Base-by-base conservation (phyloP, 1,140 invertebrate species). In the Calliphora vicina region DNA sequence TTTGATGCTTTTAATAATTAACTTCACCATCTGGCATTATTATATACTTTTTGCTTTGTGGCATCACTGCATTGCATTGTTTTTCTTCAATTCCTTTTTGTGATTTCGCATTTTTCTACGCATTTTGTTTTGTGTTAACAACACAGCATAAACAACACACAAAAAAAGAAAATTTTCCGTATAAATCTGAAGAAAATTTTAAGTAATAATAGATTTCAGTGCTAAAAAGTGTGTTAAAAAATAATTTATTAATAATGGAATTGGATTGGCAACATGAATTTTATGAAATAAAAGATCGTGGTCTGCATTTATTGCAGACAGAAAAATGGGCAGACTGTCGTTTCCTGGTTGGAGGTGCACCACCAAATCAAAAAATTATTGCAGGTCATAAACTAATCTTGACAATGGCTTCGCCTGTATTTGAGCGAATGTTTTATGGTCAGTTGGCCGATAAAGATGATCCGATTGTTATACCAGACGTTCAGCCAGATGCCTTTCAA, bases 401-500 rank as follows among this genome's bases (percentile, higher is more conserved):
- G 67, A 95, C 96, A 0, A 96, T 96, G 95, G 94, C 95, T 0
- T 96, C 95, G 85, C 96, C 96, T 12, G 96, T 96, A 93, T 93
- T 96, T 93, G 92, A 95, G 92, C 85, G 96, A 91, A 96, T 96
- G 97, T 92, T 97, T 91, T 92, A 94, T 93, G 87, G 94, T 87
- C 88, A 94, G 92, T 92, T 94, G 93, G 86, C 95, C 91, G 91
- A 96, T 85, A 92, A 93, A 81, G 93, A 93, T 84, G 93, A 94
- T 85, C 94, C 94, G 0, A 96, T 97, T 84, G 92, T 93, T 2
- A 96, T 97, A 85, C 92, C 94, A 27, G 96, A 97, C 91, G 94
- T 97, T 4, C 95, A 96, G 87, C 95, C 96, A 4, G 95, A 97
- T 86, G 95, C 96, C 10, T 97, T 97, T 86, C 94, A 94, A 89